Evolutionary conservation across 2,888 invertebrate species (phyloP).

Genomic region (Isotomurus palustris): DNA sequence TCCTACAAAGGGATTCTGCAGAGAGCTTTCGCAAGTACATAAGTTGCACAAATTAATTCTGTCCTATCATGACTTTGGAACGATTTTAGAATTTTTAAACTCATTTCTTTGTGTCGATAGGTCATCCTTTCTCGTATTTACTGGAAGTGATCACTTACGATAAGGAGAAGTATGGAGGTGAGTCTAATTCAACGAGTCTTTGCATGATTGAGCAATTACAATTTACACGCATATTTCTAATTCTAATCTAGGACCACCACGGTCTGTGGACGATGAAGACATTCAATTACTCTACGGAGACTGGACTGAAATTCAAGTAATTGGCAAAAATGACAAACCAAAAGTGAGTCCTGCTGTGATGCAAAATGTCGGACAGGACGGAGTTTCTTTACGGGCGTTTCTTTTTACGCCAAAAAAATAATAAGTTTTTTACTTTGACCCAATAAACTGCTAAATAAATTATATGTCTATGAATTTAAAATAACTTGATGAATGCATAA

Average conservation of each 20-base stretch:
- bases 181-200: background rate
- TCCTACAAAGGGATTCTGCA: constrained; percentile 31
- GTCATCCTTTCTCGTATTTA: constrained; percentile 29
- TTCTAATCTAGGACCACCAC: constrained; percentile 29
- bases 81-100: background rate
- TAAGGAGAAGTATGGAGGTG: constrained; percentile 30
- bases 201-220: background rate
- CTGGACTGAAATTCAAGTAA: constrained; percentile 29
- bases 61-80: background rate
- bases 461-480: background rate
- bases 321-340: too few species aligned
- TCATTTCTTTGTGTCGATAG: constrained; percentile 23
- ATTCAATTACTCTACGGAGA: constrained; percentile 23
- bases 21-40: constrained; percentile 10
- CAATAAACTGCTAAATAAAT: background rate
- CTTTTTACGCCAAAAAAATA: constrained; percentile 22
- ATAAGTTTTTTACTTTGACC: too few species aligned
- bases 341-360: too few species aligned
- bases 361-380: constrained; percentile 12
- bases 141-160: constrained; percentile 36
- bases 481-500: background rate
- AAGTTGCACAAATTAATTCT: background rate
- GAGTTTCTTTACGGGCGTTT: constrained; percentile 14
- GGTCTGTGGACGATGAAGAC: constrained; percentile 30
- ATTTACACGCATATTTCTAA: background rate